Percentiles rank a stretch among this genome's conserved stretches.
Evolutionary conservation across 2,888 invertebrate species (phyloP).

Genomic region (Spodoptera picta): DNA sequence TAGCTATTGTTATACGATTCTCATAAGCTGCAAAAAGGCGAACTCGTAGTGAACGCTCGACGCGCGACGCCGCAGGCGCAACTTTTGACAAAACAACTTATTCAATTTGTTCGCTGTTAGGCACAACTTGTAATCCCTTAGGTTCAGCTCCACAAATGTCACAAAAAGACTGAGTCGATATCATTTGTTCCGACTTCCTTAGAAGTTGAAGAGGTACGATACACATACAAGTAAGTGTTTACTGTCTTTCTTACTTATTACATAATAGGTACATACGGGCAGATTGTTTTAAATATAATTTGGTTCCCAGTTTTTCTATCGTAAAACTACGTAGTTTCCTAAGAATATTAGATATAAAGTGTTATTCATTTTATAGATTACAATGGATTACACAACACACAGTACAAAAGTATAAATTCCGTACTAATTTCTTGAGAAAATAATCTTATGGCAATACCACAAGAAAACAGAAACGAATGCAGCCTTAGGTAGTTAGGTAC

Average conservation of each 20-base stretch:
- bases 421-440: too few relatives aligned
- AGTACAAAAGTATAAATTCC: too few relatives aligned
- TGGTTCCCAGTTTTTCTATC: too few relatives aligned
- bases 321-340: too few relatives aligned
- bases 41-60: constrained; percentile 73
- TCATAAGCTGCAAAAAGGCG: constrained; percentile 82
- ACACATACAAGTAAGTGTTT: neutral
- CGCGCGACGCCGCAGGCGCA: constrained; percentile 81
- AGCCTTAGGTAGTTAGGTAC: too few relatives aligned
- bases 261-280: too few relatives aligned
- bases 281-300: too few relatives aligned
- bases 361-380: too few relatives aligned
- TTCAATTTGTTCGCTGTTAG: constrained; percentile 84
- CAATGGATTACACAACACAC: too few relatives aligned
- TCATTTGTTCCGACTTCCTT: constrained; percentile 31
- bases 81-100: constrained; percentile 72
- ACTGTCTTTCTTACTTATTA: neutral
- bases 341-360: too few relatives aligned
- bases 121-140: constrained; percentile 71
- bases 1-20: constrained; percentile 70
- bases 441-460: too few relatives aligned
- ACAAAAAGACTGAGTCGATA: constrained; percentile 68
- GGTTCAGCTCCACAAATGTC: constrained; percentile 61
- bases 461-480: too few relatives aligned
- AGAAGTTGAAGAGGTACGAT: constrained; percentile 5